Percentiles rank a stretch among this genome's conserved stretches.
Evolutionary conservation across 2,113 vertebrate species (phyloP).

Genomic region (Megaptera novaeangliae): DNA sequence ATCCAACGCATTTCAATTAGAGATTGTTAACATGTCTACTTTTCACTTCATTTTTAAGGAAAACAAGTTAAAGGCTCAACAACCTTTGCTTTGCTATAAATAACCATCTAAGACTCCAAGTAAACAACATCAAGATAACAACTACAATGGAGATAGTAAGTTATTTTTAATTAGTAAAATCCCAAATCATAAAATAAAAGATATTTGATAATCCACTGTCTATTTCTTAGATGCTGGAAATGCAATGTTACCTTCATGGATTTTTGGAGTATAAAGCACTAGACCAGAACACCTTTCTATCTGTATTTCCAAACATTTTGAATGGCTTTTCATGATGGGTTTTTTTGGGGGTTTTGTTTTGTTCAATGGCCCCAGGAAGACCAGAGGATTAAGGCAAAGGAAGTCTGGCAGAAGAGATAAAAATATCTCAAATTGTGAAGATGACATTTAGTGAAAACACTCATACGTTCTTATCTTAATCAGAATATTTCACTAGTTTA

Average conservation of each 20-base stretch:
- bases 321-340: not conserved
- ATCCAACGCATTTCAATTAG: not conserved
- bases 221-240: not conserved
- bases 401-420: not conserved
- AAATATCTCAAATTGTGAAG: not conserved
- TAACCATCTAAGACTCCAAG: not conserved
- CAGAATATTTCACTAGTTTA: slow-evolving; percentile 22
- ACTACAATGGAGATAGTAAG: not conserved
- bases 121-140: not conserved
- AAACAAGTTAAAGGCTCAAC: not conserved
- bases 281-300: not conserved
- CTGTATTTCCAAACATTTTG: not conserved
- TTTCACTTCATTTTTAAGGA: not conserved
- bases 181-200: not conserved
- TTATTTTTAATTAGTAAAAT: slow-evolving; percentile 3
- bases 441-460: not conserved
- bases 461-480: not conserved
- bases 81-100: not conserved
- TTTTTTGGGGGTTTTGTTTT: not conserved
- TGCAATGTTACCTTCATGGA: not conserved
- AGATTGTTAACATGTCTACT: not conserved
- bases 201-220: not conserved
- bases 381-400: not conserved
- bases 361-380: not conserved
- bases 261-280: not conserved